A percentile compares a stretch with the other conserved stretches of the same genome.
These are phyloP conservation scores for Decapterus maruadsi DNA, from an alignment of 2,797 vertebrate species.

Conservation along the genomic window DNA sequence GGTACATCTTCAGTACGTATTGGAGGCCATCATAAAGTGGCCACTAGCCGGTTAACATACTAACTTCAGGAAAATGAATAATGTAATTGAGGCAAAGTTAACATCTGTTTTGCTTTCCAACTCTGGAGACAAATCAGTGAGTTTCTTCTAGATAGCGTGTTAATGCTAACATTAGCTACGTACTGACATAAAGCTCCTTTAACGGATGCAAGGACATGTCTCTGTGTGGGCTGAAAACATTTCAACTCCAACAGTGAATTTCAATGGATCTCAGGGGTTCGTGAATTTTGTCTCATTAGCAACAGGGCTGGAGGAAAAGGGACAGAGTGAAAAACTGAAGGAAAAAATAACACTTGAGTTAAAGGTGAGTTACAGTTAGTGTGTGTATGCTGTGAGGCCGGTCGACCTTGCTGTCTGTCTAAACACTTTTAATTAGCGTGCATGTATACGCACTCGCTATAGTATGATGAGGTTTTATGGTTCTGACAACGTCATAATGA, in stretches of 20 bases:
- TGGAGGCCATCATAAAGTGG: too few relatives aligned
- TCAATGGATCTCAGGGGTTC: too few relatives aligned
- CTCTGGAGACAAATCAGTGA: too few relatives aligned
- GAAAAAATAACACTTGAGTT: neutral
- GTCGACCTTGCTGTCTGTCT: neutral
- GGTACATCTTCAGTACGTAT: neutral
- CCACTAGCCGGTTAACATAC: too few relatives aligned
- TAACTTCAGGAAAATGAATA: too few relatives aligned
- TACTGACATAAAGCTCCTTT: too few relatives aligned
- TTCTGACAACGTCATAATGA: slow-evolving; percentile 40
- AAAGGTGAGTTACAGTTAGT: neutral
- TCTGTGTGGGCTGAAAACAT: neutral
- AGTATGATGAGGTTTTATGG: slow-evolving; percentile 61
- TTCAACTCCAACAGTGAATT: too few relatives aligned
- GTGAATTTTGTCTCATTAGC: too few relatives aligned
- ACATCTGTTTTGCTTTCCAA: too few relatives aligned
- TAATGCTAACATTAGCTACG: too few relatives aligned
- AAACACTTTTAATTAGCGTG: neutral
- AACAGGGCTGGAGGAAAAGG: neutral
- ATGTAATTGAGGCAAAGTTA: too few relatives aligned
- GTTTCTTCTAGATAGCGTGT: too few relatives aligned
- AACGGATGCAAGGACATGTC: neutral
- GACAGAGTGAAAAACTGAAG: neutral
- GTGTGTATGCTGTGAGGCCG: neutral
- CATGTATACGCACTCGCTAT: slow-evolving; percentile 13